Conservation (phyloP, 2,888 invertebrate species). For the Galerucella nymphaeae region DNA sequence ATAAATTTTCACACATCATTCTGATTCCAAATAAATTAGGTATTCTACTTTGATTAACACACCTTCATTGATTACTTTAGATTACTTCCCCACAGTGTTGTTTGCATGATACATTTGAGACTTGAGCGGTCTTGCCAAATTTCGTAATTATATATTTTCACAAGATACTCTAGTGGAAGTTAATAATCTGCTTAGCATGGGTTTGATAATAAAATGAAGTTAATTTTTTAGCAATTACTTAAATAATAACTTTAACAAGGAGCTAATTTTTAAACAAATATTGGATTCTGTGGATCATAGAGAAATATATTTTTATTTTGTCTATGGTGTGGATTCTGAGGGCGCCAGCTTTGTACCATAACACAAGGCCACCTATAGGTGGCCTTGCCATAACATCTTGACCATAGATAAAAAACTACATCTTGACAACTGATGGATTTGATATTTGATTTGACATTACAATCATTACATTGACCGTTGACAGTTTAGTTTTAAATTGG, state of each 20-base stretch:
- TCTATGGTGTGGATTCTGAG: too few species aligned
- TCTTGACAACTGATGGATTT: background rate
- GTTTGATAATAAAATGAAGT: background rate
- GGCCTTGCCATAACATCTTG: too few species aligned
- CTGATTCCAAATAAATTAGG: slow-evolving; percentile 26
- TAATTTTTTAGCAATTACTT: background rate
- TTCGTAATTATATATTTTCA: slow-evolving; percentile 10
- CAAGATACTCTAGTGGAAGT: background rate
- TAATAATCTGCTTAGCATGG: background rate
- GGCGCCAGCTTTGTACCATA: too few species aligned
- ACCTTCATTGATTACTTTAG: slow-evolving; percentile 55
- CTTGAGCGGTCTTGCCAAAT: slow-evolving; percentile 19
- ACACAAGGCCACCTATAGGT: too few species aligned
- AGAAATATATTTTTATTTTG: too few species aligned
- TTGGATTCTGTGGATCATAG: background rate
- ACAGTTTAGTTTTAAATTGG: slow-evolving; percentile 7
- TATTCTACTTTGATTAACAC: slow-evolving; percentile 43
- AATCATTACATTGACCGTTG: slow-evolving; percentile 1
- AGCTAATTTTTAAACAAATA: background rate
- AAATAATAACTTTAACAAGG: background rate
- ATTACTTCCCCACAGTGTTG: slow-evolving; percentile 45
- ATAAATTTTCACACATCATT: slow-evolving; percentile 31
- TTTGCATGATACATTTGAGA: slow-evolving; percentile 20
- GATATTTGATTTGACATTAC: too few species aligned
- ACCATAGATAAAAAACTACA: too few species aligned